Conservation (phyloP, 2,888 invertebrate species). For the Iphiclides podalirius region DNA sequence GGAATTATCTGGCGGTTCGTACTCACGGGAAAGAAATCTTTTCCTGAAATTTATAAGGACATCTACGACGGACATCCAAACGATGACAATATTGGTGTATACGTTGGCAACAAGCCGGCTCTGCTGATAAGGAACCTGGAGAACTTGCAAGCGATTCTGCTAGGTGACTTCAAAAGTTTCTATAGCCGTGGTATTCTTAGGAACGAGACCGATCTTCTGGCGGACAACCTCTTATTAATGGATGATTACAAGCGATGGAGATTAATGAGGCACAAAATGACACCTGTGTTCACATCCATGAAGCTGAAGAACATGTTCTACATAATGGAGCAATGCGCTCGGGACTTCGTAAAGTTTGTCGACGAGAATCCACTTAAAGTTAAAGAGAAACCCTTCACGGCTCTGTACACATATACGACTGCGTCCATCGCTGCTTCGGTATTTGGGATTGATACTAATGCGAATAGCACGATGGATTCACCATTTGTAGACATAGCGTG, state of each 20-base stretch:
- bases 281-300: conserved; percentile 56
- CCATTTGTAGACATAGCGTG: conserved; percentile 52
- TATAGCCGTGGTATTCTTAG: conserved; percentile 44
- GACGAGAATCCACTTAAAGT: conserved; percentile 33
- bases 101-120: conserved; percentile 40
- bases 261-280: conserved; percentile 54
- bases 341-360: conserved; percentile 47
- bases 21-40: conserved; percentile 40
- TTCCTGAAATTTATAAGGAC: conserved; percentile 47
- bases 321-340: conserved; percentile 50
- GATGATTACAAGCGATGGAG: conserved; percentile 57
- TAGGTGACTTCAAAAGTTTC: conserved; percentile 52
- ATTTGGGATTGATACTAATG: conserved; percentile 61
- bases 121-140: conserved; percentile 46
- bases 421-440: conserved; percentile 58
- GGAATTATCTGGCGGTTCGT: conserved; percentile 44
- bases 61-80: conserved; percentile 44
- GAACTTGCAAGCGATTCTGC: conserved; percentile 49
- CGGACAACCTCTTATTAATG: conserved; percentile 51
- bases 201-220: conserved; percentile 47
- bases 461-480: conserved; percentile 52
- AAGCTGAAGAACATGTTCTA: conserved; percentile 64
- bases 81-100: conserved; percentile 43
- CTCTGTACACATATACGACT: conserved; percentile 50
- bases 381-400: conserved; percentile 42